Evolutionary conservation across 2,888 invertebrate genomes (phyloP), one percentile per base, ranked within the genome.

Genomic region (Eurytoma californica): DNA sequence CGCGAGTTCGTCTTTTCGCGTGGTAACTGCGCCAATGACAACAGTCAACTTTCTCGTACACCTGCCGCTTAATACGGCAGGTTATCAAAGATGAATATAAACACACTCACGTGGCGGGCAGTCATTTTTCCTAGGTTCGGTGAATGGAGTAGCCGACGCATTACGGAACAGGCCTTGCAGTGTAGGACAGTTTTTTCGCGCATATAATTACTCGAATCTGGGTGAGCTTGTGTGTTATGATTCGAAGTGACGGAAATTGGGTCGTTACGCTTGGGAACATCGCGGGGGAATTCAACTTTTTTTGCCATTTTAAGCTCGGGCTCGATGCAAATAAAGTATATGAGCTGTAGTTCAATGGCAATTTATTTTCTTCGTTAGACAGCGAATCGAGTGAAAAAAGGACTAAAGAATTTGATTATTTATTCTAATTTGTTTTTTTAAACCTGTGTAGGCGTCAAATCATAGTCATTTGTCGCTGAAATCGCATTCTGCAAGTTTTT

Each of bases 161-260:
- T 63, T 20, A 53, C 57, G 49, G 68, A 57, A 55, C 47, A 79
- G 67, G 58, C 76, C 76, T 80, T 80, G 80, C 66, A 72, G 72
- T 57, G 69, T 58, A 58, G 51, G 60, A 68, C 75, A 75, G 55
- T 73, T 75, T 75, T 75, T 75, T 51, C 75, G 53, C 30, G 75
- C 67, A 60, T 51, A n/a, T 60, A 57, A 67, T 74, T 73, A 65
- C 65, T 63, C 14, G 47, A 73, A 73, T 55, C 57, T 65, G 14
- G 65, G 65, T 57, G 39, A 60, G 72, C 39, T 66, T 39, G 3
- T 20, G 7, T 24, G 60, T 60, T 65, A 16, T 28, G 55, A 65
- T 65, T 55, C 57, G 65, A 14, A 13, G 58, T 13, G 49, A 49
- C 39, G 70, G 57, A 65, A 73, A 65, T 73, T 39, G 73, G 73